These are phyloP conservation scores for Tyria jacobaeae DNA, from an alignment of 2,888 invertebrate species.

Conservation along the genomic window DNA sequence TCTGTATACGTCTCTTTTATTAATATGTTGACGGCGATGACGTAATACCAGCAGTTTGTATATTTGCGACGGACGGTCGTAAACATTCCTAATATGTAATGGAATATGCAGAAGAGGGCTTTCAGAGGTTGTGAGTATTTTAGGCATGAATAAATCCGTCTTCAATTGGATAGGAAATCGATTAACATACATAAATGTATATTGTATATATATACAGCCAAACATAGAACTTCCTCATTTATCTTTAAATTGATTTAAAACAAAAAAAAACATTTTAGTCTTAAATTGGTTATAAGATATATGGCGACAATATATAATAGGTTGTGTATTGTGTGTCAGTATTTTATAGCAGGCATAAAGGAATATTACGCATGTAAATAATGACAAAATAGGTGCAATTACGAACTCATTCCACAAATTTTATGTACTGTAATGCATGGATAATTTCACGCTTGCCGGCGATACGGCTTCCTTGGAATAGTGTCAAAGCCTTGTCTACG, in stretches of 20 bases:
- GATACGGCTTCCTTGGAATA: slow-evolving; percentile 8
- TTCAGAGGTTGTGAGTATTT: slow-evolving; percentile 13
- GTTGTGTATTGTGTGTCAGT: neutral
- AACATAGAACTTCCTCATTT: too few species aligned
- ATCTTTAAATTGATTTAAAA: too few species aligned
- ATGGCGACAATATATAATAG: too few species aligned
- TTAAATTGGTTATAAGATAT: too few species aligned
- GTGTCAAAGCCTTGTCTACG: slow-evolving; percentile 11
- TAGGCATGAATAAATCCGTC: neutral
- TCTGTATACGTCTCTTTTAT: slow-evolving; percentile 2
- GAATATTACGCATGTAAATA: neutral
- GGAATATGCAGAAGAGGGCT: slow-evolving; percentile 31
- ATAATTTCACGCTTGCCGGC: slow-evolving; percentile 15
- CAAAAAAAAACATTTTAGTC: too few species aligned
- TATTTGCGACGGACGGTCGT: slow-evolving; percentile 27
- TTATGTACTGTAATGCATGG: slow-evolving; percentile 13
- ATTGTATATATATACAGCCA: too few species aligned
- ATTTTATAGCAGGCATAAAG: neutral
- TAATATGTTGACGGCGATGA: slow-evolving; percentile 4
- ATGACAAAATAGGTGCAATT: slow-evolving; percentile 18
- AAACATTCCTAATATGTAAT: slow-evolving; percentile 34
- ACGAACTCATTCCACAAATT: slow-evolving; percentile 11
- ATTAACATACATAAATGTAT: too few species aligned
- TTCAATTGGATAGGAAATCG: too few species aligned
- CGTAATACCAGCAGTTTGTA: slow-evolving; percentile 20